phyloP scores from a whole-genome alignment of 2,888 invertebrate genomes.

The Orthonychiurus folsomi region DNA sequence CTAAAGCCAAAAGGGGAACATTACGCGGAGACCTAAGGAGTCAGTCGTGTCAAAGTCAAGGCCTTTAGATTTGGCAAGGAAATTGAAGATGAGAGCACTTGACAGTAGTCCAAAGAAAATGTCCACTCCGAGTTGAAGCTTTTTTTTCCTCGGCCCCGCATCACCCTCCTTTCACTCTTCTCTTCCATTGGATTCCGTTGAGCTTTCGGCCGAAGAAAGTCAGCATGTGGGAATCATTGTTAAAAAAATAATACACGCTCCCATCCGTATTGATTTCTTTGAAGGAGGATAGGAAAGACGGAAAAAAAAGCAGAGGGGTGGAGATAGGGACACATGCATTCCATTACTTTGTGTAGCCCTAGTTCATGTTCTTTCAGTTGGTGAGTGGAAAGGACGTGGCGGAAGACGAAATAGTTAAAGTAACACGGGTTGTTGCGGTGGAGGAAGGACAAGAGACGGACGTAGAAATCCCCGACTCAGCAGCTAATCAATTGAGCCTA shows the following conservation, averaged over 20 bases:
- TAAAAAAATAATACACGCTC: neutral
- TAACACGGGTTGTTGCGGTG: neutral
- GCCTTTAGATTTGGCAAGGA: neutral
- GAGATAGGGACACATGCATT: too few relatives aligned
- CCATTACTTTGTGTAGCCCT: too few relatives aligned
- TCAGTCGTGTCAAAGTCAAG: neutral
- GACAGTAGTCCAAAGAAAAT: neutral
- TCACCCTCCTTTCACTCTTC: neutral
- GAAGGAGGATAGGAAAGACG: neutral
- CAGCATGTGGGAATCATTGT: slow-evolving; percentile 2
- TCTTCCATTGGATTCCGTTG: neutral
- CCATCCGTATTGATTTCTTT: slow-evolving; percentile 7
- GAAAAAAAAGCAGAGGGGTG: slow-evolving; percentile 4
- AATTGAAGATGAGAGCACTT: slow-evolving; percentile 1
- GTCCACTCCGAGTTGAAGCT: neutral
- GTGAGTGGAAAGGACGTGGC: neutral
- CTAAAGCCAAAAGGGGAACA: neutral
- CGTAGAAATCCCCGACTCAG: slow-evolving; percentile 1
- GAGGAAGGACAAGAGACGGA: neutral
- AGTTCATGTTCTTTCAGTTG: neutral
- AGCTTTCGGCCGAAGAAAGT: neutral
- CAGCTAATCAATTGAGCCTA: neutral
- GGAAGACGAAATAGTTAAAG: neutral
- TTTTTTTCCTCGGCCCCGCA: neutral
- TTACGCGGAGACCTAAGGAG: neutral